Evolutionary conservation across 2,797 vertebrate genomes (phyloP), one percentile per base, ranked within the genome.

Genomic region (Lophius americanus): DNA sequence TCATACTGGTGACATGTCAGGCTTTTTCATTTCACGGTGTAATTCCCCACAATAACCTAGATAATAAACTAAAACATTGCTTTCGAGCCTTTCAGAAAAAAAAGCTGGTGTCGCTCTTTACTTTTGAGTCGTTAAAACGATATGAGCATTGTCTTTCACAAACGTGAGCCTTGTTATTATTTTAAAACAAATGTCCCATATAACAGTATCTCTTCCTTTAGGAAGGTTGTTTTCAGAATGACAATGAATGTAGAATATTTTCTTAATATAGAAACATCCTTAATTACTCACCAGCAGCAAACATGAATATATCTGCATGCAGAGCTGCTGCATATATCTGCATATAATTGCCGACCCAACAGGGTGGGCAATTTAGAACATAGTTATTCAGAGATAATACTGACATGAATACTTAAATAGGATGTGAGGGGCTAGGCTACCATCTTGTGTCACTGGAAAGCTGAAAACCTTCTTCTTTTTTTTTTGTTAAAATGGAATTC

Each of bases 321-420:
- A 23, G 23, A 23, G 23, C 23, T 23, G 23, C 9, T 12, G 35
- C 42, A 12, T 38, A 7, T 55, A 59, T 54, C n/a, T 38, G 43
- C 35, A 23, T 23, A 23, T 23, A 23, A 23, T 23, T 23, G 23
- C 23, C 23, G 1, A 23, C 1, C 47, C 36, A 41, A 36, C 48
- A 35, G 60, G 7, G n/a, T 39, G 50, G 56, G 72, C 62, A 51
- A 60, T 88, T 88, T 88, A 82, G 87, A 80, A 70, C 43, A 13
- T 11, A 60, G 71, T 79, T 75, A 81, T 87, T 85, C 65, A 38
- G 75, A 85, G 73, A 73, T 85, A 78, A 80, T 85, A 66, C 49
- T 38, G 61, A 9, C 68, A 83, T 88, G 0, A 82, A 88, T 69
- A 89, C 89, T 86, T 44, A 88, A 75, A 70, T 8, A 48, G 59